These are phyloP conservation scores for Cyanoramphus novaezelandiae DNA, from an alignment of 2,113 vertebrate genomes.

Conservation along the genomic window DNA sequence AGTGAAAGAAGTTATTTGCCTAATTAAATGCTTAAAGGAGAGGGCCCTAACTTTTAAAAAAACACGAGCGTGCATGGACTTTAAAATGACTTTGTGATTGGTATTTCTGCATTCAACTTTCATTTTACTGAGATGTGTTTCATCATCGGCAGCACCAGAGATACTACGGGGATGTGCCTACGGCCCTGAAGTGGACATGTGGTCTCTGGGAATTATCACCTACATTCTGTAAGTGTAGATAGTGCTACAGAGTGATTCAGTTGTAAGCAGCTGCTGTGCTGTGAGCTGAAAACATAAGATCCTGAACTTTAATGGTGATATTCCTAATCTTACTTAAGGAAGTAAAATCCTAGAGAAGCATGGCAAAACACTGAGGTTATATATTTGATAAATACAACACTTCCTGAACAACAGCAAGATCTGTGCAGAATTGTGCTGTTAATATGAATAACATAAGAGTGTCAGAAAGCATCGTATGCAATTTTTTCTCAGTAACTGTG, in stretches of 20 bases:
- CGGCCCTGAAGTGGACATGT: conserved; percentile 91
- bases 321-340: not conserved
- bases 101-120: not conserved
- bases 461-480: rapidly evolving
- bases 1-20: not conserved
- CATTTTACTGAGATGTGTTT: conserved; percentile 18
- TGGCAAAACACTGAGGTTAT: not conserved
- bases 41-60: not conserved
- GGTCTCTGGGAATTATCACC: conserved; percentile 89
- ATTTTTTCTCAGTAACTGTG: not conserved
- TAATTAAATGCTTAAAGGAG: not conserved
- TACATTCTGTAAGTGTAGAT: conserved; percentile 86
- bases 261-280: not conserved
- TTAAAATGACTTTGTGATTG: not conserved
- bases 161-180: conserved; percentile 87
- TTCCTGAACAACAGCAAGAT: not conserved
- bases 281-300: not conserved
- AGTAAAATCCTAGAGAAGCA: not conserved
- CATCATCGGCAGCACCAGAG: conserved; percentile 81
- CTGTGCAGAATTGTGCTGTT: not conserved
- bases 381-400: not conserved
- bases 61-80: rapidly evolving
- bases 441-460: not conserved
- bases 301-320: not conserved
- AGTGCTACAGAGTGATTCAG: not conserved